Evolutionary conservation across 2,113 vertebrate genomes (phyloP).

Genomic region (Condylura cristata): DNA sequence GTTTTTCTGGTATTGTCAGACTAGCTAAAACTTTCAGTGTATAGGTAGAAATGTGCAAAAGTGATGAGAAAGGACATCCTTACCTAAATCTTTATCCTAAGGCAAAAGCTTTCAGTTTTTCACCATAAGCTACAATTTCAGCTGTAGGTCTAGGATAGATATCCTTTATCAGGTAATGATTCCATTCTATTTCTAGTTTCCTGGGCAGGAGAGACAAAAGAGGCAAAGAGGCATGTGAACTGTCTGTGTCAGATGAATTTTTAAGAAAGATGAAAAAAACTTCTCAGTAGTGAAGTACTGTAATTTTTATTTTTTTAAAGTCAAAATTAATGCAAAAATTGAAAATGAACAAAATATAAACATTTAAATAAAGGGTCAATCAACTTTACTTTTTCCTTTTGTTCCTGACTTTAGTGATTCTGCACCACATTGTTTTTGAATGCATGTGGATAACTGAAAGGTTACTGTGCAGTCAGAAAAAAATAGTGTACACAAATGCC

Average conservation of each 20-base stretch:
- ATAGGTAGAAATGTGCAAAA: background rate
- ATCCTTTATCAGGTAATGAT: background rate
- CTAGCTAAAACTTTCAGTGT: background rate
- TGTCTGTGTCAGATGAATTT: too few species aligned
- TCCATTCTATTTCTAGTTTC: background rate
- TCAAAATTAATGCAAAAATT: background rate
- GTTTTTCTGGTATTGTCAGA: background rate
- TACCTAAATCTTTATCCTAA: background rate
- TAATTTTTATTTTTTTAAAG: background rate
- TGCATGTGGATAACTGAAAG: background rate
- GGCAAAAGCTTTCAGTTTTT: background rate
- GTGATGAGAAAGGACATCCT: background rate
- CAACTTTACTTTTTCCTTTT: conserved; percentile 6
- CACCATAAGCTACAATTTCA: background rate
- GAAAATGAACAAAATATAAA: background rate
- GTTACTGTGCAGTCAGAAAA: background rate
- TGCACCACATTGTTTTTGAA: background rate
- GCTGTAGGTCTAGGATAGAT: background rate
- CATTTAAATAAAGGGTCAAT: background rate
- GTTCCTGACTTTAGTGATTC: background rate
- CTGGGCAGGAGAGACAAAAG: background rate
- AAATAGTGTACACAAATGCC: background rate
- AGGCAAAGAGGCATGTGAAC: background rate
- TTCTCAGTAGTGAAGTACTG: background rate
- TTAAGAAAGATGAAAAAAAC: background rate